Conservation (phyloP, 2,888 invertebrate species). For the Epistrophe grossulariae region DNA sequence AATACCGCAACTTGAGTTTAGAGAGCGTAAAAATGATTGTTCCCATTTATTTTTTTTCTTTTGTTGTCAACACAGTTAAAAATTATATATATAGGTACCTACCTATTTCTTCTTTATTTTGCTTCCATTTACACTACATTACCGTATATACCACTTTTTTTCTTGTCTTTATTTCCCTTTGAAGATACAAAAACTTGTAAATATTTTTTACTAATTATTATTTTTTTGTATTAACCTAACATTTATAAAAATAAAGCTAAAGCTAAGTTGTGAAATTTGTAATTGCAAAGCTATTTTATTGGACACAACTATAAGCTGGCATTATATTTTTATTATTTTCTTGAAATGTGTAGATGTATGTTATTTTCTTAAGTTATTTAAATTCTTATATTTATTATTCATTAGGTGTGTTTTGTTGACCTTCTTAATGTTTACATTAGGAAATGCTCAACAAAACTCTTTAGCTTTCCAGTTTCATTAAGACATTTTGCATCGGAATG, state of each 20-base stretch:
- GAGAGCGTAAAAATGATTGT: constrained; percentile 52
- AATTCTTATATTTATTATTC: too few relatives aligned
- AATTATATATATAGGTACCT: background rate
- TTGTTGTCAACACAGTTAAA: constrained; percentile 25
- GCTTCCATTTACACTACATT: background rate
- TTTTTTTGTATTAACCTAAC: constrained; percentile 8
- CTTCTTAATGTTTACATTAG: too few relatives aligned
- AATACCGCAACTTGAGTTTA: constrained; percentile 57
- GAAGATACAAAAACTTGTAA: background rate
- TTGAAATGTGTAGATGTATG: background rate
- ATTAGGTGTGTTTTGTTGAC: too few relatives aligned
- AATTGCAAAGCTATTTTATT: background rate
- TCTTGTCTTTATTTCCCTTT: constrained; percentile 5
- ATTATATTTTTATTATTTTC: background rate
- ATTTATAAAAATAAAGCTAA: background rate
- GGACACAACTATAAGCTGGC: constrained; percentile 11
- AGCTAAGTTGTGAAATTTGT: constrained; percentile 19
- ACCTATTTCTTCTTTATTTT: background rate
- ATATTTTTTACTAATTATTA: background rate
- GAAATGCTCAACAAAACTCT: too few relatives aligned
- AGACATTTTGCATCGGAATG: too few relatives aligned
- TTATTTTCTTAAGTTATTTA: background rate
- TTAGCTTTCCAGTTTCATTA: too few relatives aligned
- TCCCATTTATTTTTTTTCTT: constrained; percentile 20
- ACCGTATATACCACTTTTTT: background rate